Conservation (phyloP, 2,113 vertebrate species). For the Rostratula benghalensis region DNA sequence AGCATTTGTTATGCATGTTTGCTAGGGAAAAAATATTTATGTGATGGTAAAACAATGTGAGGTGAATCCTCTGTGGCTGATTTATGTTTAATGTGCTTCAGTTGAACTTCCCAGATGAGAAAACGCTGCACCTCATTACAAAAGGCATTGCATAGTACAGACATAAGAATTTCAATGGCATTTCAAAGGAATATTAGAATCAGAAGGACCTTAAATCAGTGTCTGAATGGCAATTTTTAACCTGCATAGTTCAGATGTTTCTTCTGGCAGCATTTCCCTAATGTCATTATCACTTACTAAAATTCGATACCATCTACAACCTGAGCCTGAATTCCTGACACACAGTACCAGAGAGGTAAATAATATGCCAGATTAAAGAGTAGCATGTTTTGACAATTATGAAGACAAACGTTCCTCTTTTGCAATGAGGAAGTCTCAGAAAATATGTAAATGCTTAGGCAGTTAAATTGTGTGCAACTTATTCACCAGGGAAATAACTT, state of each 20-base stretch:
- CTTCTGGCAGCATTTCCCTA: constrained; percentile 19
- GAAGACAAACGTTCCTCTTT: constrained; percentile 23
- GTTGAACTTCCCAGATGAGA: neutral
- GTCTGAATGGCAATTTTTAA: constrained; percentile 23
- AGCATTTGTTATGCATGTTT: neutral
- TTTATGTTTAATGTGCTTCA: neutral
- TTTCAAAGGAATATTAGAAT: constrained; percentile 37
- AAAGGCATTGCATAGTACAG: neutral
- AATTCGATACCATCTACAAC: constrained; percentile 55
- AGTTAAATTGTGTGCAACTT: constrained; percentile 18
- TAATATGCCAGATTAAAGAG: constrained; percentile 40
- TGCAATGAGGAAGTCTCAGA: constrained; percentile 46
- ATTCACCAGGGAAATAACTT: neutral
- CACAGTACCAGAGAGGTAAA: constrained; percentile 26
- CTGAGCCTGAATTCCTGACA: constrained; percentile 52
- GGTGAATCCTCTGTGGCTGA: neutral
- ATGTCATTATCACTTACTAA: constrained; percentile 64
- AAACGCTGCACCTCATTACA: neutral
- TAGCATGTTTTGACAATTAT: constrained; percentile 55
- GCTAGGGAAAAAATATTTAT: neutral
- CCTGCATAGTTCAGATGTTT: constrained; percentile 56
- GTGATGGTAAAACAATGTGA: neutral
- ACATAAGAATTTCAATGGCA: neutral
- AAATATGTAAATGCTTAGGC: constrained; percentile 52
- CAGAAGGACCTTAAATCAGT: neutral